Conservation (phyloP, 2,797 vertebrate species). For the Dendrocincla tyrannina region DNA sequence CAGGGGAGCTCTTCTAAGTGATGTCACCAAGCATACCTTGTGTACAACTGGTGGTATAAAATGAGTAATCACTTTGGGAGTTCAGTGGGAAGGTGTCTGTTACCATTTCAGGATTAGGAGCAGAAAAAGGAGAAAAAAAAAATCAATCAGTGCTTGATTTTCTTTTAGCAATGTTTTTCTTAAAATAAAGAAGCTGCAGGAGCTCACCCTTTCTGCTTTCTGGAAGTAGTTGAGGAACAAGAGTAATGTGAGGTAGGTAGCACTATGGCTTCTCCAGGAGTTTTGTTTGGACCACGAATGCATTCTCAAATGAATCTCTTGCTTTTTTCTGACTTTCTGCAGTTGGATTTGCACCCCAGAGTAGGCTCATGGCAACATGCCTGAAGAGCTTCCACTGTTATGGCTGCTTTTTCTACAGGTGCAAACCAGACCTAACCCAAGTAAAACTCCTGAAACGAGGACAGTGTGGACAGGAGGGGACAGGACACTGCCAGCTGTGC, state of each 20-base stretch:
- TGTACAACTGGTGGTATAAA: not conserved
- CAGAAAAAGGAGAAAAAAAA: not conserved
- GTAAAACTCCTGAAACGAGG: not conserved
- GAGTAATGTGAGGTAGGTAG: not conserved
- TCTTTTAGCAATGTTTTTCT: not conserved
- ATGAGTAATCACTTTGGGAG: not conserved
- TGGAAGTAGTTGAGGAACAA: not conserved
- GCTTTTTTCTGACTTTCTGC: not conserved
- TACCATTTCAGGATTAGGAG: not conserved
- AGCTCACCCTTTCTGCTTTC: not conserved
- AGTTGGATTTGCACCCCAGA: not conserved
- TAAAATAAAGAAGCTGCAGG: not conserved
- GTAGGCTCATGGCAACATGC: rapidly evolving
- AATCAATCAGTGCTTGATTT: rapidly evolving
- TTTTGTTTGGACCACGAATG: not conserved
- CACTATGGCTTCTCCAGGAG: not conserved
- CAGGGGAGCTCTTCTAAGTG: not conserved
- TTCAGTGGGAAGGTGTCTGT: not conserved
- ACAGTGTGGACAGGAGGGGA: not conserved
- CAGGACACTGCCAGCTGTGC: not conserved
- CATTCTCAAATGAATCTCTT: not conserved
- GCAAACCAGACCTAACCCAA: not conserved
- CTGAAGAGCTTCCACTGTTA: not conserved
- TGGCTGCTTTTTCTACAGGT: not conserved
- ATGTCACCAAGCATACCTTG: not conserved